Base-by-base conservation (phyloP, 2,888 invertebrate species). In the Sminthurides aquaticus region DNA sequence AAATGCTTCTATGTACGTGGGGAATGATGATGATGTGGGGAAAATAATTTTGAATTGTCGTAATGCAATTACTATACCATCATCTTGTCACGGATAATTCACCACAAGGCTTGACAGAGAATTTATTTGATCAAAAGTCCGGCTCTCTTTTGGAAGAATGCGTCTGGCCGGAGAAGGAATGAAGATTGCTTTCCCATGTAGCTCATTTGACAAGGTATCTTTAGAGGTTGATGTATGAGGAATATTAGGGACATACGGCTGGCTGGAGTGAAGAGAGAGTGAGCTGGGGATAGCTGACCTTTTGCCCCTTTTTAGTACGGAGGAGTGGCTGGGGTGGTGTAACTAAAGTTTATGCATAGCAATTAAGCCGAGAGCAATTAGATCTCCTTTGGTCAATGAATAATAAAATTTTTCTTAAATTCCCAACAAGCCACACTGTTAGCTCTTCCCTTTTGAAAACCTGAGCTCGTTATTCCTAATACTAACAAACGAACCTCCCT, bases 281-380 rank as follows among this genome's bases (percentile, higher is more conserved):
- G 5, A 11, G 43, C 43, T 11, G 5, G n/a, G 15, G 8, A 34
- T 15, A 34, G 43, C 43, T 70, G 67, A 68, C 68, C 70, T 68
- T 52, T 66, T 65, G 64, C 34, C 62, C 64, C 55, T 43, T 34
- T 64, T 34, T 11, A 59, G 60, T 54, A 48, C 48, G 54, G 67
- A 64, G 64, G 64, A 66, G 64, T 64, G 64, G 64, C 34, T 56
- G 18, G 20, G 54, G 60, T 55, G 49, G 27, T 57, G 61, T 57
- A 56, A 55, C 2, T 48, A 54, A 64, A 64, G 27, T 64, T 64
- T 57, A 56, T 15, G 67, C 65, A 61, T 64, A 66, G 68, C 67
- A 70, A 72, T 72, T 72, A 72, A 72, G 70, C 70, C 67, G 60
- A 67, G 52, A 72, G 69, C 69, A 72, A 72, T 72, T 72, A 72